Percentiles rank a stretch among this genome's conserved stretches.
Conservation (phyloP, 2,797 vertebrate species). For the Denticeps clupeoides region DNA sequence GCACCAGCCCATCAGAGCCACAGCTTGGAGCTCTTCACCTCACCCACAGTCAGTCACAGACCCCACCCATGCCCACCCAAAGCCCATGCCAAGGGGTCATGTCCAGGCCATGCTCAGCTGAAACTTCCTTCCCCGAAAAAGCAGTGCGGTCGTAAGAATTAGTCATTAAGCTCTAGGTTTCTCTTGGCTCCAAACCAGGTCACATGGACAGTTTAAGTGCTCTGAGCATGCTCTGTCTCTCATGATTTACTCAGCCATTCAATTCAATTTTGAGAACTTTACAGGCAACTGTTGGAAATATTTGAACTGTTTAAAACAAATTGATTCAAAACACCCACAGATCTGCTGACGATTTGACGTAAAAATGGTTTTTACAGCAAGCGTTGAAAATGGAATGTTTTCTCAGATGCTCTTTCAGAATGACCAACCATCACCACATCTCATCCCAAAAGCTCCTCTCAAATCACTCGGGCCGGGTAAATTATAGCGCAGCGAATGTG, state of each 20-base stretch:
- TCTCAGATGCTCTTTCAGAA: slow-evolving; percentile 12
- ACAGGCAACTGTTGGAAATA: too few species aligned
- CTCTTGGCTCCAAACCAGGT: not conserved
- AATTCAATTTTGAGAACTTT: too few species aligned
- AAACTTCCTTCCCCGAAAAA: not conserved
- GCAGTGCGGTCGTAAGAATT: not conserved
- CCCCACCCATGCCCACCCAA: not conserved
- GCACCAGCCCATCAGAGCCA: slow-evolving; percentile 1
- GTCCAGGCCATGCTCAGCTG: not conserved
- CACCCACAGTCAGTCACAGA: not conserved
- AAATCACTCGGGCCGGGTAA: slow-evolving; percentile 39
- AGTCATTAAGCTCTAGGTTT: not conserved
- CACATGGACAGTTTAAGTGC: not conserved
- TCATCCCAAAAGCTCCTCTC: slow-evolving; percentile 21
- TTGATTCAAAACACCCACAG: not conserved
- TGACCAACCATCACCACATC: slow-evolving; percentile 8
- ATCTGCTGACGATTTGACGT: not conserved
- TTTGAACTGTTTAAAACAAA: too few species aligned
- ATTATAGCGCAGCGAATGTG: slow-evolving; percentile 49
- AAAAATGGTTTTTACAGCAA: not conserved
- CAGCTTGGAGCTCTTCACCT: not conserved
- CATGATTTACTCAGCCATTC: too few species aligned
- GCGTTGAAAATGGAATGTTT: slow-evolving; percentile 5
- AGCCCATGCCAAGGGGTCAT: not conserved
- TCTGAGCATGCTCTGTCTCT: not conserved